phyloP scores from a whole-genome alignment of 92 coral and sea anemone species.

The Nematostella vectensis region DNA sequence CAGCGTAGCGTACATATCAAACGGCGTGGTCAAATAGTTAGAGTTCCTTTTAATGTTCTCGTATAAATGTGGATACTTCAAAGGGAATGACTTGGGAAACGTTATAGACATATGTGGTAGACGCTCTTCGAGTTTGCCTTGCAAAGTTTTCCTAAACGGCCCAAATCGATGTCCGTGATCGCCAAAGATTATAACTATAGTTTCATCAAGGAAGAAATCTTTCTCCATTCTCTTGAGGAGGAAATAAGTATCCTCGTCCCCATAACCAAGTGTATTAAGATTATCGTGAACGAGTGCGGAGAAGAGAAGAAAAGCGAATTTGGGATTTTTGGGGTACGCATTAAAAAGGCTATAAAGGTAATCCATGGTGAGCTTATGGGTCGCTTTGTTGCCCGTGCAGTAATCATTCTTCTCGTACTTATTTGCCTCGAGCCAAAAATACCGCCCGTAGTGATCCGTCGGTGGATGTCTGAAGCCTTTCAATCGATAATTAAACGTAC shows the following conservation, averaged over 20 bases:
- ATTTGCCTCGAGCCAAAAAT: slow-evolving; percentile 60
- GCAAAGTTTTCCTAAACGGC: slow-evolving; percentile 34
- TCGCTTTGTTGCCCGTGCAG: slow-evolving; percentile 51
- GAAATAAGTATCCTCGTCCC: slow-evolving; percentile 29
- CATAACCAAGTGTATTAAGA: slow-evolving; percentile 33
- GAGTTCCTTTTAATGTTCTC: slow-evolving; percentile 46
- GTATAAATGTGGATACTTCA: slow-evolving; percentile 43
- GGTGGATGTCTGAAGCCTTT: slow-evolving; percentile 64
- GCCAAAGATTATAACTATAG: slow-evolving; percentile 48
- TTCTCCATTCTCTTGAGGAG: slow-evolving; percentile 28
- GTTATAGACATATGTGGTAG: slow-evolving; percentile 62
- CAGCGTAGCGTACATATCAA: slow-evolving; percentile 78
- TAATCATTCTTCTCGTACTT: slow-evolving; percentile 8
- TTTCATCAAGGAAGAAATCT: slow-evolving; percentile 26
- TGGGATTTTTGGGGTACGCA: slow-evolving; percentile 51
- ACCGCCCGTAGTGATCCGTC: slow-evolving; percentile 70
- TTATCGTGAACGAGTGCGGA: slow-evolving; percentile 29
- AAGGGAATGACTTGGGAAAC: slow-evolving; percentile 43
- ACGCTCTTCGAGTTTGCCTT: slow-evolving; percentile 72
- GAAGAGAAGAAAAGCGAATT: slow-evolving; percentile 30
- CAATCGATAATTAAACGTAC: slow-evolving; percentile 60
- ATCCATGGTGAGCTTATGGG: slow-evolving; percentile 51
- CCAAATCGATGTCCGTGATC: slow-evolving; percentile 61
- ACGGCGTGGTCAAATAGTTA: slow-evolving; percentile 70
- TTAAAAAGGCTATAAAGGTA: slow-evolving; percentile 42